phyloP scores from a whole-genome alignment of 2,113 vertebrate genomes.

The Ptilorrhoa leucosticta region DNA sequence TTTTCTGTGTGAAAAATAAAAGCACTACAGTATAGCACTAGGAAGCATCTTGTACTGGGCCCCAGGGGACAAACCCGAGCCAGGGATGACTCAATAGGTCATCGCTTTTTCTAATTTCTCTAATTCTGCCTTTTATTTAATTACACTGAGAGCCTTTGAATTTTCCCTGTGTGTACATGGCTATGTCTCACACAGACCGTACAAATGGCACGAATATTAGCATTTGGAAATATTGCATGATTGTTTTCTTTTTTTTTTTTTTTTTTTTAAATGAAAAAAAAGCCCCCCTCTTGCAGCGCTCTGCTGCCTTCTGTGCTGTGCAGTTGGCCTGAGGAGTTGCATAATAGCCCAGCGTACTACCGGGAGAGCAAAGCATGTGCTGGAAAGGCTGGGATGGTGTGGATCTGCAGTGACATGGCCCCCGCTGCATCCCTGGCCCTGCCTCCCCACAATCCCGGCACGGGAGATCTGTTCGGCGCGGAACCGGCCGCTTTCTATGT shows the following conservation, averaged over 20 bases:
- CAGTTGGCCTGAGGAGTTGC: constrained; percentile 15
- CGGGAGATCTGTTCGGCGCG: rapidly evolving
- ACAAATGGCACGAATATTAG: rapidly evolving
- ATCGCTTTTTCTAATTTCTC: background rate
- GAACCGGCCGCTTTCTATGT: rapidly evolving
- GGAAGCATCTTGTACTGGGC: constrained; percentile 4
- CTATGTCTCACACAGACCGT: rapidly evolving
- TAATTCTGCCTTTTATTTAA: background rate
- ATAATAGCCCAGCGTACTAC: constrained; percentile 8
- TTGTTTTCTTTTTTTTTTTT: background rate
- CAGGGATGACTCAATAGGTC: constrained; percentile 48
- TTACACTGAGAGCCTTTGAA: background rate
- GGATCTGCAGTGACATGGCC: background rate
- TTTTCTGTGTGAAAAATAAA: background rate
- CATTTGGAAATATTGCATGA: background rate
- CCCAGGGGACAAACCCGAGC: background rate
- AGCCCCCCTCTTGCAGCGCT: background rate
- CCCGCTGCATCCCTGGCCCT: background rate
- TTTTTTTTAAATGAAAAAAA: background rate
- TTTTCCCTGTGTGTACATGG: background rate
- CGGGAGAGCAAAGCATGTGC: background rate
- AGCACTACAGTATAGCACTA: background rate
- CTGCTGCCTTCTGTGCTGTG: background rate
- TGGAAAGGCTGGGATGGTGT: background rate
- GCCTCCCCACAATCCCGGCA: rapidly evolving